phyloP scores from a whole-genome alignment of 2,113 vertebrate species.

The Opisthocomus hoazin region DNA sequence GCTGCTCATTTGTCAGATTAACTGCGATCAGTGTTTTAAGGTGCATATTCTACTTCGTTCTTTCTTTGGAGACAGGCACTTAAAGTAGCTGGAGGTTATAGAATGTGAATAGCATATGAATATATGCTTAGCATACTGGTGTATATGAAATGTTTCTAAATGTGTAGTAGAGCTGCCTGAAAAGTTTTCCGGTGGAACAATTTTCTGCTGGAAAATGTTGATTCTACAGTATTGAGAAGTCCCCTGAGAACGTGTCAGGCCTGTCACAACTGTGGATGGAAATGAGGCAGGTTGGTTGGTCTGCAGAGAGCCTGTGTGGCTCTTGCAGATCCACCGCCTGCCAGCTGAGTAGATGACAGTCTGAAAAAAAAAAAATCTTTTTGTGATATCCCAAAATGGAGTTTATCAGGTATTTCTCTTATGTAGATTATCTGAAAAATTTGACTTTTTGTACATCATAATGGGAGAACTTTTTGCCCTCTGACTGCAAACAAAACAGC shows the following conservation, averaged over 20 bases:
- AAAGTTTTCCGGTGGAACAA: not conserved
- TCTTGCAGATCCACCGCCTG: not conserved
- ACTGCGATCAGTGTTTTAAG: not conserved
- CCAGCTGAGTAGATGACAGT: not conserved
- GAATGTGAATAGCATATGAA: not conserved
- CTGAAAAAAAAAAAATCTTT: not conserved
- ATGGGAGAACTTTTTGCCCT: not conserved
- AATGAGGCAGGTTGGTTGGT: not conserved
- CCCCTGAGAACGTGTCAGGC: not conserved
- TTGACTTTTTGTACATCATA: not conserved
- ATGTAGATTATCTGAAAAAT: not conserved
- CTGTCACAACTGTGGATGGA: constrained; percentile 31
- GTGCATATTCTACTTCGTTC: not conserved
- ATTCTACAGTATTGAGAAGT: not conserved
- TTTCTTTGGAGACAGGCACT: not conserved
- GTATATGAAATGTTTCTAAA: not conserved
- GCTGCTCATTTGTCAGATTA: not conserved
- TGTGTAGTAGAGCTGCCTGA: not conserved
- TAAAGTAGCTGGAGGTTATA: not conserved
- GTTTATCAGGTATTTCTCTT: not conserved
- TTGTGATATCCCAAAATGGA: not conserved
- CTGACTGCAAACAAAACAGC: not conserved
- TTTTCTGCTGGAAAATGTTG: not conserved
- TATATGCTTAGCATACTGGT: not conserved
- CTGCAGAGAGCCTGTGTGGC: not conserved